Base-by-base conservation (phyloP, 2,797 vertebrate genomes). In the Malacoctenus gilli region DNA sequence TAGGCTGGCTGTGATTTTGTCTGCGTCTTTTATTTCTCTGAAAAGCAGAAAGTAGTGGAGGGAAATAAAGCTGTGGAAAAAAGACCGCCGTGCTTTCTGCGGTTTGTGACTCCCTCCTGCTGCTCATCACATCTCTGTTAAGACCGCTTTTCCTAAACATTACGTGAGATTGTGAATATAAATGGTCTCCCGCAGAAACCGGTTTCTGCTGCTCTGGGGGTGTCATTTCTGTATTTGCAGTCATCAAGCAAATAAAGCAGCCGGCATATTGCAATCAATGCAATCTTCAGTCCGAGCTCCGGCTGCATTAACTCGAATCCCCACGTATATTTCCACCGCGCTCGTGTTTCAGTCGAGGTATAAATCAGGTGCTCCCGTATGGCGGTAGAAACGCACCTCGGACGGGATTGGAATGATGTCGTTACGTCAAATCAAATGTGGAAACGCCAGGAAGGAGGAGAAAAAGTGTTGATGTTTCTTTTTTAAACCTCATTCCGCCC, bases 371-470 rank as follows among this genome's bases (percentile, higher is more conserved):
- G 4, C 11, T 60, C 38, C n/a, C n/a, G 25, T 18, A 22, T 34
- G 12, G 38, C 20, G 22, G 13, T 2, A 7, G 6, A n/a, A 47
- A 53, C 9, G 16, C 56, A 52, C 59, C 43, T 15, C 7, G 18
- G 21, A 64, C 61, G 48, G 44, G 6, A 71, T 54, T 53, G 32
- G 15, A 77, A 61, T 72, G 47, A 47, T 58, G 61, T 71, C 52
- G 34, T 56, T 72, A 67, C 43, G 60, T 69, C 43, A 75, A 43
- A 67, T 13, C 13, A 59, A 32, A 16, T 57, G 25, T 28, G n/a
- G n/a, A 28, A n/a, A n/a, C n/a, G n/a, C n/a, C n/a, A n/a, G n/a
- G n/a, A n/a, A n/a, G n/a, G n/a, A n/a, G n/a, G n/a, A n/a, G n/a
- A n/a, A n/a, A n/a, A n/a, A n/a, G n/a, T n/a, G n/a, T n/a, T n/a